phyloP scores from a whole-genome alignment of 1,140 invertebrate genomes.

The Anoplolepis gracilipes region DNA sequence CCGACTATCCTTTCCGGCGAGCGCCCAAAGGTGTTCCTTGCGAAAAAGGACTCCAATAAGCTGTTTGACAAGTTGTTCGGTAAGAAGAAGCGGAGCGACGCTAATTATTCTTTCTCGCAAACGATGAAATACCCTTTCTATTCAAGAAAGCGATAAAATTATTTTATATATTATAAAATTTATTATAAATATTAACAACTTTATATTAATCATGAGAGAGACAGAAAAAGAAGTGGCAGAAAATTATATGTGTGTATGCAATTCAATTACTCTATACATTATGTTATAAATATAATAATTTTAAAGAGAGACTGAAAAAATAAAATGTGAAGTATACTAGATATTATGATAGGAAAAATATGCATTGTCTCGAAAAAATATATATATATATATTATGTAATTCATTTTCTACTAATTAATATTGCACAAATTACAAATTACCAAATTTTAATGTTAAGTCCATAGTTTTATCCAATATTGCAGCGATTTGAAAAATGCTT shows the following conservation, averaged over 20 bases:
- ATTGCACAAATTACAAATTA: conserved; percentile 29
- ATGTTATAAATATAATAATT: neutral
- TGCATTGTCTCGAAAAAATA: neutral
- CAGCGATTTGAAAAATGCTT: neutral
- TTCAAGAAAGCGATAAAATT: neutral
- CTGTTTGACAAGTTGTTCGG: conserved; percentile 60
- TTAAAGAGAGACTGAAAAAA: neutral
- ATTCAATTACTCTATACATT: conserved; percentile 3
- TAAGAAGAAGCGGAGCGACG: conserved; percentile 27
- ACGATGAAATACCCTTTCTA: conserved; percentile 32
- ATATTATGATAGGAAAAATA: neutral
- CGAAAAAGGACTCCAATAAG: conserved; percentile 57
- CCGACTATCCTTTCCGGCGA: conserved; percentile 30
- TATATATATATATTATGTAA: neutral
- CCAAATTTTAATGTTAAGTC: conserved; percentile 24
- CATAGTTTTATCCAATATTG: conserved; percentile 4
- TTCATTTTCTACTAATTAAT: conserved; percentile 31
- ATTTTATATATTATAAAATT: conserved; percentile 5
- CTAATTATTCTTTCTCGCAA: conserved; percentile 55
- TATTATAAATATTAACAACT: neutral
- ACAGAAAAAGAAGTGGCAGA: too few relatives aligned
- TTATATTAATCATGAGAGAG: neutral
- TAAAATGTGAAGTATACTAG: conserved; percentile 3
- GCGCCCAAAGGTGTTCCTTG: conserved; percentile 39
- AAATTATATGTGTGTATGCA: neutral